A percentile compares a stretch with the other conserved stretches of the same genome.
These are phyloP conservation scores for Acridotheres tristis DNA, from an alignment of 2,797 vertebrate species.

Conservation along the genomic window DNA sequence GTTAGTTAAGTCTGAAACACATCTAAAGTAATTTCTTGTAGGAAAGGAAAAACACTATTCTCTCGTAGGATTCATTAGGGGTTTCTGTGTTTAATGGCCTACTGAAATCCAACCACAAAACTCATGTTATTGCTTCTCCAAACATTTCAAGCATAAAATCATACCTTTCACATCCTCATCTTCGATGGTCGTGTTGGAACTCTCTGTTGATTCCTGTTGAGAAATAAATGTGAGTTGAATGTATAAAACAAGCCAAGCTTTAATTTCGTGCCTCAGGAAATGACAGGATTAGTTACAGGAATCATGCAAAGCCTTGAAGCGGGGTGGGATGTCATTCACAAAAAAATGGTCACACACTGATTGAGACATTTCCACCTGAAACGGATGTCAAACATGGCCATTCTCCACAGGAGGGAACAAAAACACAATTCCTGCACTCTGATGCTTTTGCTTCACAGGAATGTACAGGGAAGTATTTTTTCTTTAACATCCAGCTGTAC, in stretches of 20 bases:
- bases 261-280: neutral
- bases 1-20: neutral
- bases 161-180: constrained; percentile 98
- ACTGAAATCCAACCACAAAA: neutral
- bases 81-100: neutral
- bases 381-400: constrained; percentile 4
- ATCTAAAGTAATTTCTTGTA: neutral
- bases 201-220: constrained; percentile 94
- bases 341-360: constrained; percentile 66
- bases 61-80: neutral
- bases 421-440: constrained; percentile 7
- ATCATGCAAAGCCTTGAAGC: constrained; percentile 76
- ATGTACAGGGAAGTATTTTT: neutral
- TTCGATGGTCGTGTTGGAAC: constrained; percentile 95
- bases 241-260: neutral
- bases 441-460: constrained; percentile 38
- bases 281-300: constrained; percentile 9
- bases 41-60: neutral
- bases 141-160: neutral
- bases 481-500: neutral
- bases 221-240: constrained; percentile 44
- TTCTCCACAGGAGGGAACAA: constrained; percentile 24
- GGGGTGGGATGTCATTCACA: constrained; percentile 65
- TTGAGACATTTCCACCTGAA: constrained; percentile 39
- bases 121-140: neutral